Evolutionary conservation across 2,797 vertebrate genomes (phyloP).

Genomic region (Syndactyla subalaris): DNA sequence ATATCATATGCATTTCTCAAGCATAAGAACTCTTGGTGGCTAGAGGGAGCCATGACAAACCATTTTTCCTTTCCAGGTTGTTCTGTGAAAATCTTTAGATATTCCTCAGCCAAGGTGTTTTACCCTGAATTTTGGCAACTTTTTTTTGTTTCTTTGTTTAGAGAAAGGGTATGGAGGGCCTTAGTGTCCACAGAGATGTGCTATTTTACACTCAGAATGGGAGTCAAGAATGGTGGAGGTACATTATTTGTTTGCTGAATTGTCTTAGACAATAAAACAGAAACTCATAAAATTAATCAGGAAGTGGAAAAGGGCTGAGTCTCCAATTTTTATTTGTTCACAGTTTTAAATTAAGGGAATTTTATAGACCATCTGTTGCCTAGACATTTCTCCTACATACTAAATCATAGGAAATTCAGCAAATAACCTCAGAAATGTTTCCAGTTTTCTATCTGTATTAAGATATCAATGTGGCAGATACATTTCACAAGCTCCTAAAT

Average conservation of each 20-base stretch:
- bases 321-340: background rate
- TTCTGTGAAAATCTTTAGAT: background rate
- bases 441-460: background rate
- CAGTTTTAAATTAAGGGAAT: background rate
- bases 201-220: background rate
- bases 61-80: background rate
- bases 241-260: background rate
- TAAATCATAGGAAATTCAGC: background rate
- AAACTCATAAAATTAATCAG: background rate
- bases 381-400: background rate
- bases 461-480: background rate
- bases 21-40: background rate
- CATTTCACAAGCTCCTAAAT: slow-evolving; percentile 27
- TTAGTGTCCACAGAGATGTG: background rate
- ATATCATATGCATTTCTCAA: background rate
- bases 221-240: background rate
- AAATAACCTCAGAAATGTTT: background rate
- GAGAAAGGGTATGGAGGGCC: background rate
- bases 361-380: background rate
- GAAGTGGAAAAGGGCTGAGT: background rate
- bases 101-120: background rate
- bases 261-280: background rate
- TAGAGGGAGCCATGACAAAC: background rate
- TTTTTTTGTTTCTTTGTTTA: background rate
- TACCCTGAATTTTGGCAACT: background rate